Evolutionary conservation across 2,113 vertebrate species (phyloP), one percentile per base, ranked within the genome.

Genomic region (Oreochromis spilurus): DNA sequence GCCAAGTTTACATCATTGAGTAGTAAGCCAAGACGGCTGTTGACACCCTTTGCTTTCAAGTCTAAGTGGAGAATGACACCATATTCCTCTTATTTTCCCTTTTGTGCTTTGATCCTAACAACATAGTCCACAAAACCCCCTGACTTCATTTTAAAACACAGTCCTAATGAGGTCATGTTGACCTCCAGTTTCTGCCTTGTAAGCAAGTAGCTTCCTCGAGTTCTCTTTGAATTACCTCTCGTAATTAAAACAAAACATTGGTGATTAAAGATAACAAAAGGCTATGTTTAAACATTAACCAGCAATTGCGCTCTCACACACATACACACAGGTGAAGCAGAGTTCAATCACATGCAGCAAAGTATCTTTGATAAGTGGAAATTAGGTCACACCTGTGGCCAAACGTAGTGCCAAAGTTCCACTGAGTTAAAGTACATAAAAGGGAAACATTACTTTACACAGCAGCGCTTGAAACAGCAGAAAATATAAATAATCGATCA

Each of bases 1-100:
- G 86, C 91, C 86, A 91, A 16, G 84, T 89, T 91, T 79, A 90
- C 36, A 17, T 93, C 92, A 94, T 21, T 45, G 57, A 67, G 7
- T 79, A 2, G 83, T 82, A 90, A 91, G 57, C 87, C 52, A 85
- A 95, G 62, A 87, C 16, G 16, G 16, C 84, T 77, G 88, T 72
- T 88, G 72, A 85, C 86, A 83, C 87, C 91, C 88, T 72, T 86
- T 85, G 19, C 13, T 55, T 88, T 87, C 48, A 72, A 88, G 48
- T 79, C 34, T 40, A 9, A 38, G 4, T 12, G 9, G 21, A 67
- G 29, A 58, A 65, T 55, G 10, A 86, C 21, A 95, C 72, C 4
- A 72, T 40, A 77, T 88, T 85, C 78, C 80, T 57, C 36, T 12
- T n/a, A 29, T 43, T 58, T 77, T 53, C 3, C 1, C 50, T 60